A percentile compares a stretch with the other conserved stretches of the same genome.
Evolutionary conservation across 2,797 vertebrate genomes (phyloP).

Genomic region (Acropternis orthonyx): DNA sequence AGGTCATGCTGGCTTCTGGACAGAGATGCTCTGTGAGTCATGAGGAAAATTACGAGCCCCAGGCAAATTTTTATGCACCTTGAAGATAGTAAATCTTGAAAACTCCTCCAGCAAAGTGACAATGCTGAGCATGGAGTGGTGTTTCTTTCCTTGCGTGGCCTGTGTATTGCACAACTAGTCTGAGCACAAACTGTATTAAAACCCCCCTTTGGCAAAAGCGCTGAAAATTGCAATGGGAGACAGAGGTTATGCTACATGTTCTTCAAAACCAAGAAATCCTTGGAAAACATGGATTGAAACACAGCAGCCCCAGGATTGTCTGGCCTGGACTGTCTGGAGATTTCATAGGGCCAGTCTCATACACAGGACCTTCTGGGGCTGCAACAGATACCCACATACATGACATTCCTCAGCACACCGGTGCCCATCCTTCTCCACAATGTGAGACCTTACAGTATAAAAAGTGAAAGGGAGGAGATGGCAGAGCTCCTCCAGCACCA

Average conservation of each 20-base stretch:
- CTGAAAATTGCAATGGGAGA: neutral
- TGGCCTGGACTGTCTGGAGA: neutral
- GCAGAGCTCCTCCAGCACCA: neutral
- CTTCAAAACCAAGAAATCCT: neutral
- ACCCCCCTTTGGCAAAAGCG: neutral
- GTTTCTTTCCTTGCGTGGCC: neutral
- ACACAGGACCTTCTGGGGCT: neutral
- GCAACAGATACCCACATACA: fast-evolving
- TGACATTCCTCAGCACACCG: fast-evolving
- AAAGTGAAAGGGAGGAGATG: neutral
- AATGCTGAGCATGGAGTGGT: neutral
- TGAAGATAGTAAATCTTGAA: neutral
- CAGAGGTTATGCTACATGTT: neutral
- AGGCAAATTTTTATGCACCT: neutral
- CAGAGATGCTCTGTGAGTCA: neutral
- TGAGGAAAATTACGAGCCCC: neutral
- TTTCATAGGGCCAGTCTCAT: neutral
- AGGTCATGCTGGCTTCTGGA: neutral
- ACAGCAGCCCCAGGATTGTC: neutral
- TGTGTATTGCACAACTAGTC: neutral
- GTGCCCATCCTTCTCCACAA: fast-evolving
- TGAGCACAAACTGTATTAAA: neutral
- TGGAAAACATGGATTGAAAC: neutral
- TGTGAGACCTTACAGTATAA: neutral
- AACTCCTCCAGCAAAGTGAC: neutral